A percentile compares a stretch with the other conserved stretches of the same genome.
phyloP scores from a whole-genome alignment of 2,888 invertebrate species.

The Dynastes hyllus region DNA sequence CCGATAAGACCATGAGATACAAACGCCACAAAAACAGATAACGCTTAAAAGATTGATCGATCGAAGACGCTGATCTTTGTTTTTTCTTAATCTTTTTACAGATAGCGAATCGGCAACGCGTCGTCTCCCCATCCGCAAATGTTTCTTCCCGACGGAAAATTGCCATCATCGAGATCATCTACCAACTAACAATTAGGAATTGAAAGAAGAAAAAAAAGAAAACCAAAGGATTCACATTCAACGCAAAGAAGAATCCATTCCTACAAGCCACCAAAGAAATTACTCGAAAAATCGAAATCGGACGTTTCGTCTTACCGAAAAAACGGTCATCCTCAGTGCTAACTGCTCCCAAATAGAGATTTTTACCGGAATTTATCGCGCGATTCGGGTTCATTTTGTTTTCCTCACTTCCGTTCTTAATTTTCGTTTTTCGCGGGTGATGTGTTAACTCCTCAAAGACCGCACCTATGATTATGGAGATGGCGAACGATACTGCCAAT shows the following conservation, averaged over 20 bases:
- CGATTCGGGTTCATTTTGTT: no score
- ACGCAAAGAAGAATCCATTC: not conserved
- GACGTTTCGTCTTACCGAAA: not conserved
- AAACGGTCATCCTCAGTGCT: constrained; percentile 19
- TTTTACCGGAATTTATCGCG: not conserved
- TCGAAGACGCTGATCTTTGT: constrained; percentile 25
- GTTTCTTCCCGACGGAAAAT: constrained; percentile 19
- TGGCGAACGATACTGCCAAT: constrained; percentile 70
- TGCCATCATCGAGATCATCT: not conserved
- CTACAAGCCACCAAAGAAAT: constrained; percentile 4
- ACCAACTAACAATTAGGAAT: constrained; percentile 17
- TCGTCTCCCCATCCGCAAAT: constrained; percentile 2
- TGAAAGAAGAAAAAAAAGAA: constrained; percentile 11
- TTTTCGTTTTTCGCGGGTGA: constrained; percentile 62
- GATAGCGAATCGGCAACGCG: constrained; percentile 18
- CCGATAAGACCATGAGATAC: constrained; percentile 3
- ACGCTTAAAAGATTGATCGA: constrained; percentile 16
- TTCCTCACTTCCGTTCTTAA: not conserved
- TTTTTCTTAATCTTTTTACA: constrained; percentile 32
- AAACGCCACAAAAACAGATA: constrained; percentile 29
- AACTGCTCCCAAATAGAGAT: not conserved
- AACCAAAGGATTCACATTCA: not conserved
- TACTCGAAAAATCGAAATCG: not conserved
- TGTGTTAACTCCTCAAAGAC: constrained; percentile 58
- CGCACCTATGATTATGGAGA: constrained; percentile 71